These are phyloP conservation scores for Lampris megalopsis DNA, from an alignment of 2,113 vertebrate species.

Conservation along the genomic window DNA sequence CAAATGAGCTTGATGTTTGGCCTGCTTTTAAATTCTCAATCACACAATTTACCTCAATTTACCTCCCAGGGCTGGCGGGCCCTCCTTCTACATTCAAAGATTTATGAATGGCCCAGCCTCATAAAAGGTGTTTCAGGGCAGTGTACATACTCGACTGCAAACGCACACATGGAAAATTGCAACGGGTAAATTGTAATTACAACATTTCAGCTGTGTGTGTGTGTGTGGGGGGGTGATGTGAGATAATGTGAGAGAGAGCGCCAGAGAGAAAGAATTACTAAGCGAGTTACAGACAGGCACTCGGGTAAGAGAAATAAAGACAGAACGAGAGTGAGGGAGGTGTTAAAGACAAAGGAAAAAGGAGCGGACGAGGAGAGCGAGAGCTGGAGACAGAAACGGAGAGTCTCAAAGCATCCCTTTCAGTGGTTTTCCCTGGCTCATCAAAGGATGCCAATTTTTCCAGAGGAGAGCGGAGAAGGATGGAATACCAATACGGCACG, in stretches of 20 bases:
- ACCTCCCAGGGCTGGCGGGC: conserved; percentile 50
- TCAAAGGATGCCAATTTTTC: conserved; percentile 65
- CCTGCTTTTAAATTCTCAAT: conserved; percentile 68
- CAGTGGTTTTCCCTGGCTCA: conserved; percentile 46
- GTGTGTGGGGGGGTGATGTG: conserved; percentile 17
- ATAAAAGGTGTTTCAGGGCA: conserved; percentile 37
- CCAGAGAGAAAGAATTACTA: no score
- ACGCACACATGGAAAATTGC: conserved; percentile 37
- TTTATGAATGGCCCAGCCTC: conserved; percentile 21
- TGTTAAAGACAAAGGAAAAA: conserved; percentile 45
- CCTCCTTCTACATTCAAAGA: conserved; percentile 39
- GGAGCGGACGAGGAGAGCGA: conserved; percentile 16
- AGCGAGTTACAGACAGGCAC: conserved; percentile 9
- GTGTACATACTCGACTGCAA: conserved; percentile 27
- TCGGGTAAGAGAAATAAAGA: conserved; percentile 32
- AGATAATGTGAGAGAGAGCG: no score
- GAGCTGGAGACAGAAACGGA: conserved; percentile 16
- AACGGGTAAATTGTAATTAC: no score
- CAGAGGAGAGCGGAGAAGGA: conserved; percentile 48
- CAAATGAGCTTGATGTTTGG: conserved; percentile 67
- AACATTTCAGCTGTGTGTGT: conserved; percentile 25
- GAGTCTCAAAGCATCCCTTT: conserved; percentile 59
- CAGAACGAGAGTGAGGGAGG: conserved; percentile 27
- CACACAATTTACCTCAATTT: conserved; percentile 69
- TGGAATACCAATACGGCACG: conserved; percentile 53